Evolutionary conservation across 1,140 invertebrate species (phyloP).

Genomic region (Heliconius himera): DNA sequence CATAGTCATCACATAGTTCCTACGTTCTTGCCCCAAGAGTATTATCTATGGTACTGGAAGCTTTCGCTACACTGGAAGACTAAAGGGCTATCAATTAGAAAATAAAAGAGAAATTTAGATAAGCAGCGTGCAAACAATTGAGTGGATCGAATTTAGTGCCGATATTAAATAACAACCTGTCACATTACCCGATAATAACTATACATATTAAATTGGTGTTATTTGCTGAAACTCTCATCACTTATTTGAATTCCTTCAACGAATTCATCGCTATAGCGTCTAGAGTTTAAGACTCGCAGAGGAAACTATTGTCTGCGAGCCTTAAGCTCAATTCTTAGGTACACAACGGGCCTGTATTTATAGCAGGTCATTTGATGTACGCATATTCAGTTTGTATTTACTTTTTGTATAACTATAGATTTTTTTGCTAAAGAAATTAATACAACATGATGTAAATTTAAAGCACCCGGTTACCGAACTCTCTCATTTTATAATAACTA

Average conservation of each 20-base stretch:
- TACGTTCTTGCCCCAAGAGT: conserved; percentile 69
- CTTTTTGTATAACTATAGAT: conserved; percentile 63
- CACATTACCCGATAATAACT: conserved; percentile 57
- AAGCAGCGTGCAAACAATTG: conserved; percentile 61
- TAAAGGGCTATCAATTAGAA: conserved; percentile 54
- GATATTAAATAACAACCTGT: conserved; percentile 60
- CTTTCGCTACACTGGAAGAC: conserved; percentile 67
- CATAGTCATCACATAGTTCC: conserved; percentile 80
- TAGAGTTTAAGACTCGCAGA: conserved; percentile 15
- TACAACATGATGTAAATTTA: conserved; percentile 80
- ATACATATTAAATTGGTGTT: conserved; percentile 73
- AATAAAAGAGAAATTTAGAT: conserved; percentile 42
- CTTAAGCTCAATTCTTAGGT: not conserved
- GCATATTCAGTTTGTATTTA: conserved; percentile 9
- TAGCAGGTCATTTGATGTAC: conserved; percentile 41
- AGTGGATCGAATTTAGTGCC: conserved; percentile 53
- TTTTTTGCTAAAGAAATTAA: conserved; percentile 73
- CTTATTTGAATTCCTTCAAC: conserved; percentile 31
- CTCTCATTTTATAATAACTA: conserved; percentile 77
- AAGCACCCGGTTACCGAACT: conserved; percentile 80
- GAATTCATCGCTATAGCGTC: conserved; percentile 22
- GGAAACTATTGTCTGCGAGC: conserved; percentile 22
- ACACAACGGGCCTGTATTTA: conserved; percentile 26
- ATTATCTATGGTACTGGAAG: conserved; percentile 59
- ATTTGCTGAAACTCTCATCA: conserved; percentile 46